phyloP scores from a whole-genome alignment of 2,797 vertebrate species.

The Podarcis siculus region DNA sequence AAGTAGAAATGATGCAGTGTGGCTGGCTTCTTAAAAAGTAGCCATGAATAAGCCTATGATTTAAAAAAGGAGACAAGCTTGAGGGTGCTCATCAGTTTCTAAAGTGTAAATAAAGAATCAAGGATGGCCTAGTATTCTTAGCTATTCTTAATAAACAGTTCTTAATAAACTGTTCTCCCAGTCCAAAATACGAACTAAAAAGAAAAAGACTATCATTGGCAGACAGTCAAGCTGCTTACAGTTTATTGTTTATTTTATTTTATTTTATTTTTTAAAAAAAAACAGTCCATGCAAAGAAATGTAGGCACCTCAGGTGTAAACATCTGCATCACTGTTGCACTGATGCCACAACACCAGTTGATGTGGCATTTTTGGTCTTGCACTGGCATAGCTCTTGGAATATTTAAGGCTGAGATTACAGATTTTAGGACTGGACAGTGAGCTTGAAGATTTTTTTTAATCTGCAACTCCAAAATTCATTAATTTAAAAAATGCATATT shows the following conservation, averaged over 20 bases:
- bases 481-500: neutral
- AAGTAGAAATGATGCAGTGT: constrained; percentile 55
- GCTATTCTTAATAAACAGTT: neutral
- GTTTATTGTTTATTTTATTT: neutral
- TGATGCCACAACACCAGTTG: no score
- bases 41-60: neutral
- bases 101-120: constrained; percentile 16
- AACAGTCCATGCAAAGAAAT: neutral
- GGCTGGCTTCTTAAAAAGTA: constrained; percentile 23
- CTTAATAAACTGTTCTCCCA: neutral
- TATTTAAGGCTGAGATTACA: neutral
- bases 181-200: neutral
- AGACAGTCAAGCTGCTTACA: constrained; percentile 1
- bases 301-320: constrained; percentile 1
- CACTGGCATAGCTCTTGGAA: neutral
- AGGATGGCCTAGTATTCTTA: neutral
- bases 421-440: neutral
- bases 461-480: no score
- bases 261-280: neutral
- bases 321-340: constrained; percentile 1
- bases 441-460: neutral
- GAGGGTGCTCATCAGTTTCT: neutral
- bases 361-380: neutral
- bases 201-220: neutral
- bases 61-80: neutral